phyloP scores from a whole-genome alignment of 2,888 invertebrate genomes.

The Lottia gigantea region DNA sequence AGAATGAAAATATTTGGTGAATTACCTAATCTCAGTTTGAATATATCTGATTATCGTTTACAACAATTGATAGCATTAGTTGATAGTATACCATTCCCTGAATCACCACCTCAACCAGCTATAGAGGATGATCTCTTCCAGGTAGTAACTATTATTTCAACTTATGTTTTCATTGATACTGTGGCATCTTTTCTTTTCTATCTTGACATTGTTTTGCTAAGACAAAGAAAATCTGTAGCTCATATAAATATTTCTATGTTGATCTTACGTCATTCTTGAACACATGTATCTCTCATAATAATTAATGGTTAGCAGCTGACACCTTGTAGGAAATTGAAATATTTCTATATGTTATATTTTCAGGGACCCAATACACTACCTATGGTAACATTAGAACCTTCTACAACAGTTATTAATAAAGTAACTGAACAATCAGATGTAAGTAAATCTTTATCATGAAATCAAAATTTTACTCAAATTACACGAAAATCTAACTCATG shows the following conservation, averaged over 20 bases:
- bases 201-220: no score
- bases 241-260: no score
- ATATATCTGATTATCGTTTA: constrained; percentile 70
- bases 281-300: no score
- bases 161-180: no score
- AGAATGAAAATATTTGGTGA: constrained; percentile 77
- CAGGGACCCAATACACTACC: constrained; percentile 37
- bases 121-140: constrained; percentile 41
- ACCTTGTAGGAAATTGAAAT: no score
- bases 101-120: constrained; percentile 54
- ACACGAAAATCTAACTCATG: no score
- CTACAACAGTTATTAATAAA: background rate
- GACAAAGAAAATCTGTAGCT: no score
- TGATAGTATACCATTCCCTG: constrained; percentile 71
- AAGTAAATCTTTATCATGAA: background rate
- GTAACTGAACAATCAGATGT: background rate
- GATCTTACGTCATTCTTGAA: no score
- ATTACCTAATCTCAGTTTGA: constrained; percentile 71
- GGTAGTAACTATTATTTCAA: constrained; percentile 8
- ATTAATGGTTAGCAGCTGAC: no score
- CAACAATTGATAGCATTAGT: constrained; percentile 70
- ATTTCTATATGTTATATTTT: background rate
- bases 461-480: no score
- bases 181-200: no score
- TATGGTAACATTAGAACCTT: constrained; percentile 9